These are phyloP conservation scores for Apodemia zela DNA, from an alignment of 2,888 invertebrate species.

Conservation along the genomic window DNA sequence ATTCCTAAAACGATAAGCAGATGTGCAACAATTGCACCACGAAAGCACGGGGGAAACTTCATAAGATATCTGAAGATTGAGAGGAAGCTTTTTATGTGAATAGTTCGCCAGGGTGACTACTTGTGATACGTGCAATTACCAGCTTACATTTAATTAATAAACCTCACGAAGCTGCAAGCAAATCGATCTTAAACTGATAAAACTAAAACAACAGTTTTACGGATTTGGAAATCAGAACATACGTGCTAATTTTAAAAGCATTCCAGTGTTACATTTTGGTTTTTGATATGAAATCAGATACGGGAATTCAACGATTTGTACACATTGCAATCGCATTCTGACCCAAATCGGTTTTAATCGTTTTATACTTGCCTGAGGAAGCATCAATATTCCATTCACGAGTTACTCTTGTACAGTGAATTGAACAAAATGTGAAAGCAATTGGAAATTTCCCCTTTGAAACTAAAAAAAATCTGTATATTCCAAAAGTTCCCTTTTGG, in stretches of 20 bases:
- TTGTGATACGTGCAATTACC: no score
- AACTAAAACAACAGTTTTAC: neutral
- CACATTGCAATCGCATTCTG: constrained; percentile 16
- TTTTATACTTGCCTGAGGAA: constrained; percentile 16
- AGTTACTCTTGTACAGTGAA: constrained; percentile 5
- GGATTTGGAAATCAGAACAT: neutral
- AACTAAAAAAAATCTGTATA: neutral
- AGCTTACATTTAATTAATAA: no score
- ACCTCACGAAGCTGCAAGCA: no score
- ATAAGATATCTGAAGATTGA: no score
- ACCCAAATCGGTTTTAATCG: constrained; percentile 20
- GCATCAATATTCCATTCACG: constrained; percentile 9
- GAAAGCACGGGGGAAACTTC: no score
- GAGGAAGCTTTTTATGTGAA: no score
- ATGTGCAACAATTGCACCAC: no score
- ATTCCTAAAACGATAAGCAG: no score
- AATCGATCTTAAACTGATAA: neutral
- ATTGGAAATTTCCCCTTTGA: neutral
- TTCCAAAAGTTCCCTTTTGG: neutral
- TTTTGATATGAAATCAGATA: constrained; percentile 10
- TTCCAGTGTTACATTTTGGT: neutral
- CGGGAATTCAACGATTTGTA: constrained; percentile 1
- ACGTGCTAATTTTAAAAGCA: neutral
- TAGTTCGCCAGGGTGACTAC: no score
- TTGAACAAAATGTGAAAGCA: constrained; percentile 11